Evolutionary conservation across 2,888 invertebrate species (phyloP).

Genomic region (Scrobipalpa costella): DNA sequence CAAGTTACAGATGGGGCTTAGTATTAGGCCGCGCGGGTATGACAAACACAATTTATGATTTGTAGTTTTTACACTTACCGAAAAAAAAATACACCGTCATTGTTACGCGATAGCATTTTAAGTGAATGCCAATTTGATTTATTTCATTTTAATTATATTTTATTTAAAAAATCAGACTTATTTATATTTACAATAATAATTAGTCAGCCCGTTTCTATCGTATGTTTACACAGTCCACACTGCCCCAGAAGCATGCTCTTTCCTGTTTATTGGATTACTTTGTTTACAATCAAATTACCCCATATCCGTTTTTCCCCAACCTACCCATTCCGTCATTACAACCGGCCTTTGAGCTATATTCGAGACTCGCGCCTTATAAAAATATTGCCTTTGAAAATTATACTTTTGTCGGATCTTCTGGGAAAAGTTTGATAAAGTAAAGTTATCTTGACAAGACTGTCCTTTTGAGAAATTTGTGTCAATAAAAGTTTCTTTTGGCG

Average conservation of each 20-base stretch:
- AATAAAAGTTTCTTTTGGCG: too few species aligned
- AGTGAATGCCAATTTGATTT: too few species aligned
- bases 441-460: not conserved
- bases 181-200: too few species aligned
- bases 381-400: slow-evolving; percentile 26
- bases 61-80: too few species aligned
- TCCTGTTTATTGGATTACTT: slow-evolving; percentile 45
- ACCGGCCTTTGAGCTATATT: slow-evolving; percentile 4
- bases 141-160: not conserved
- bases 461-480: not conserved
- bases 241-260: slow-evolving; percentile 19
- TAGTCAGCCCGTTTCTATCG: not conserved
- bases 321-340: not conserved
- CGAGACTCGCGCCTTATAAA: slow-evolving; percentile 12
- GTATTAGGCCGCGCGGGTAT: too few species aligned
- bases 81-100: too few species aligned
- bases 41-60: too few species aligned
- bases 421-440: slow-evolving; percentile 10
- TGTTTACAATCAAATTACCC: slow-evolving; percentile 53
- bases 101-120: too few species aligned
- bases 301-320: slow-evolving; percentile 31
- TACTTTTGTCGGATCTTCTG: slow-evolving; percentile 11
- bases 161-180: not conserved
- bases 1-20: too few species aligned
- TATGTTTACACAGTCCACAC: slow-evolving; percentile 6